Evolutionary conservation across 2,888 invertebrate genomes (phyloP).

Genomic region (Cryptophagus acutangulus): DNA sequence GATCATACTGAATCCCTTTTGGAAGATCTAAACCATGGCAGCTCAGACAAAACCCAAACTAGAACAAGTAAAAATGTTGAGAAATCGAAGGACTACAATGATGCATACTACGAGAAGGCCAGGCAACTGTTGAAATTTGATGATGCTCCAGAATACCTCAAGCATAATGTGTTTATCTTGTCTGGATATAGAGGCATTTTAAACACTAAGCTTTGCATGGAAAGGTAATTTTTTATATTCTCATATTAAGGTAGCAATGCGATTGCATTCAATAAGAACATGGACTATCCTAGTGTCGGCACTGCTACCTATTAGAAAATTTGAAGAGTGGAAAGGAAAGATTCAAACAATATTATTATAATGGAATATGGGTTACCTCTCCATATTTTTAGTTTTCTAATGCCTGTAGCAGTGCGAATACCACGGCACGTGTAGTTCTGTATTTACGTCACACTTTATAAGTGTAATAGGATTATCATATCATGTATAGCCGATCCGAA

Average conservation of each 20-base stretch:
- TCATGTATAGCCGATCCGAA: too few relatives aligned
- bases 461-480: too few relatives aligned
- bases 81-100: constrained; percentile 19
- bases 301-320: too few relatives aligned
- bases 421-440: too few relatives aligned
- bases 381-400: too few relatives aligned
- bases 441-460: too few relatives aligned
- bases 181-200: constrained; percentile 81
- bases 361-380: too few relatives aligned
- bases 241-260: neutral
- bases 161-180: constrained; percentile 81
- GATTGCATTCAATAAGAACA: neutral
- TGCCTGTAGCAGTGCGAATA: too few relatives aligned
- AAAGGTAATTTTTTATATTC: too few relatives aligned
- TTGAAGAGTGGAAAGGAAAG: too few relatives aligned
- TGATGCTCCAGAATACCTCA: constrained; percentile 74
- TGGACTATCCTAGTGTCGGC: too few relatives aligned
- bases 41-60: constrained; percentile 7
- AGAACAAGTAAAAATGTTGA: constrained; percentile 6
- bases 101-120: constrained; percentile 31
- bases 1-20: constrained; percentile 31
- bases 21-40: constrained; percentile 24
- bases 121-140: constrained; percentile 46
- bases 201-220: constrained; percentile 76
- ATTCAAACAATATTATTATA: too few relatives aligned